Base-by-base conservation (phyloP, 2,888 invertebrate species). In the Penaeus monodon region DNA sequence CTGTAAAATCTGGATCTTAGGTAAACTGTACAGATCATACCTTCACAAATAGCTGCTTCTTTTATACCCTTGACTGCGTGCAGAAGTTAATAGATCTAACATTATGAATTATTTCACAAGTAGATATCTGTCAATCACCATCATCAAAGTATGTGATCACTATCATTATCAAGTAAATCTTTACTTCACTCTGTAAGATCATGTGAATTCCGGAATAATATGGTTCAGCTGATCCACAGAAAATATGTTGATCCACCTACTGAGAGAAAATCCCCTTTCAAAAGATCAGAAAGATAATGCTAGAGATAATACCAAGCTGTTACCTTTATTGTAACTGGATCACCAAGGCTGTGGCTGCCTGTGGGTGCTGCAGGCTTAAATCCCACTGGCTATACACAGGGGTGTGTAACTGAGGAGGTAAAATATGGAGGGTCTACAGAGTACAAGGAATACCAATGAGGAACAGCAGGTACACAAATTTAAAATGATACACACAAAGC, bases 321-420 rank as follows among this genome's bases (percentile, higher is more conserved):
- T 70, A 88, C 87, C 80, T 76, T 84, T 74, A 93, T 92, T 78
- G 92, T 92, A 85, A 92, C 90, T 2, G 92, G 91, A 80, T 92
- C 92, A 27, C 91, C 91, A 77, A 91, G 91, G 91, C 92, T 93
- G 8, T 87, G 88, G 89, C 92, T 92, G 81, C 80, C 90, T 64
- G 91, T 91, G 84, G 89, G 90, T 38, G 91, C 91, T 44, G 92
- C 91, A 64, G 92, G 85, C 74, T 91, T 91, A 90, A 93, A 93
- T 79, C 93, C 93, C 81, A 92, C 92, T 8, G 93, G 93, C 88
- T 93, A 91, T 93, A 93, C 88, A 92, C 92, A 38, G 90, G 79
- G 65, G 93, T n/a, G 93, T 8, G 93, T 93, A 27, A 92, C 93
- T 93, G 90, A 22, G 80, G 74, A 77, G 38, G 77, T 24, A n/a